Base-by-base conservation (phyloP, 2,888 invertebrate species). In the Cacoxenus indagator region DNA sequence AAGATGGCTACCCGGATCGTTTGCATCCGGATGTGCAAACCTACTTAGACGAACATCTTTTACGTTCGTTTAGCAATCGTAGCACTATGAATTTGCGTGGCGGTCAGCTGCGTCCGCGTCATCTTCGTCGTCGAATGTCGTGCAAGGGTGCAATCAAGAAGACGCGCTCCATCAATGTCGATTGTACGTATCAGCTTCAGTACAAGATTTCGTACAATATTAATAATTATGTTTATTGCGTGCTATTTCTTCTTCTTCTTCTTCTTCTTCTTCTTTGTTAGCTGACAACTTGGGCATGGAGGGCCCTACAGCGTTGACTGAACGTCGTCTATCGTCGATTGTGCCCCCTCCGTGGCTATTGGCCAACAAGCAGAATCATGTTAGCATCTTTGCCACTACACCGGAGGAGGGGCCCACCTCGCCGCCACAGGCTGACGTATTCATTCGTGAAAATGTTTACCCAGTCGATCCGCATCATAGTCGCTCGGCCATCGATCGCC, bases 141-240 rank as follows among this genome's bases (percentile, higher is more conserved):
- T 94, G 97, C 22, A 93, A 94, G 80, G 98, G 98, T 65, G 96
- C 97, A 51, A 96, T 98, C 70, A 95, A 95, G 88, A 95, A 97
- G 86, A 97, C 97, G 0, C 90, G 97, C 75, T 96, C 97, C 11
- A 98, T 98, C 73, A 96, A 96, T 84, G 94, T 96, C 6, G 96
- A 95, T 87, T 93, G 95, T 95, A 88, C 91, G 93, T 91, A 72
- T 2, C 4, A 5, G 9, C n/a, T 5, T n/a, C 11, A 11, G n/a
- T 43, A 43, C 9, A 43, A 1, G 3, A n/a, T n/a, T n/a, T n/a
- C n/a, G n/a, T 14, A 43, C 0, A 3, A 8, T 43, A 8, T 43
- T n/a, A 2, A n/a, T 5, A 43, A n/a, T 3, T 43, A 37, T 43
- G 0, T 43, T 43, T 43, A 43, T 43, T n/a, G n/a, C n/a, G n/a